Base-by-base conservation (phyloP, 1,140 invertebrate species). In the Bombus sibiricus region DNA sequence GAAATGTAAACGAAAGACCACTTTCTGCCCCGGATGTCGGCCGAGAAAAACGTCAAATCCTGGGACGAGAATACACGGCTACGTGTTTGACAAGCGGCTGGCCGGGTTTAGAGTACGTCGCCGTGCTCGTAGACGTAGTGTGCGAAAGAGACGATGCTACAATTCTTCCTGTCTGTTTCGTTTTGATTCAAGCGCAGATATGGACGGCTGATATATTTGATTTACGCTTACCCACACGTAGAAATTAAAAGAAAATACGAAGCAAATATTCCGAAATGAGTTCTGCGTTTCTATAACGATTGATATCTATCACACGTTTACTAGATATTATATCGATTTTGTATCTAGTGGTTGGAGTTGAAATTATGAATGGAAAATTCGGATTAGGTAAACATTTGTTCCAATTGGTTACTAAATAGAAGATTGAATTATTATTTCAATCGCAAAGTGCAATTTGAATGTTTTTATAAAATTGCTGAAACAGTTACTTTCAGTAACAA, bases 1-100 rank as follows among this genome's bases (percentile, higher is more conserved):
- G 32, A 74, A 76, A 83, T 83, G 81, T 43, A 76, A 83, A 83
- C 73, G 81, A 41, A 83, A 68, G 62, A 77, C 62, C 81, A 68
- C 41, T 77, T 77, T 76, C n/a, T 72, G 37, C n/a, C 62, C 43
- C 8, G 71, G 15, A 22, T 66, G 57, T 22, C 59, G 43, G 15
- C 66, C 81, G 41, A 76, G 73, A 22, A n/a, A 76, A 68, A 83
- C 62, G 59, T 64, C 47, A n/a, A 83, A 77, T 15, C 71, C 28
- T 9, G 25, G 18, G 8, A 18, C 32, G 47, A 37, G 66, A 43
- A 37, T 32, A 82, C 18, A 57, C n/a, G 37, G 43, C 4, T 74
- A 76, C 81, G 73, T 57, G 81, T 83, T 68, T 77, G 81, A 83
- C 81, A 75, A 66, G 15, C 73, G 32, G 25, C 28, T 13, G 53